Conservation (phyloP, 2,113 vertebrate genomes). For the Pangasianodon hypophthalmus region DNA sequence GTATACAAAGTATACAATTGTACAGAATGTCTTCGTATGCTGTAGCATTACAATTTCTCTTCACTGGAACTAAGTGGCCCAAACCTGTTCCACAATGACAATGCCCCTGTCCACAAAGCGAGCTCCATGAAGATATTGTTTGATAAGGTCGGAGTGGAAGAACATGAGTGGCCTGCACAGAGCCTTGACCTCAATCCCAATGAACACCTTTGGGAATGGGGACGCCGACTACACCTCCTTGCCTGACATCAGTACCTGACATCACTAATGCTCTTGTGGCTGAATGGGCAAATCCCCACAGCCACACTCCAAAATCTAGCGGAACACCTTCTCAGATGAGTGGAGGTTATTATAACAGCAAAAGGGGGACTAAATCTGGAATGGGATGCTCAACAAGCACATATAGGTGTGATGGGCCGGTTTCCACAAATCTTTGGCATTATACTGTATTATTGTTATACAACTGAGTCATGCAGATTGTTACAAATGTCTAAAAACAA, state of each 20-base stretch:
- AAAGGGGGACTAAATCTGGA: not conserved
- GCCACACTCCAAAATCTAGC: not conserved
- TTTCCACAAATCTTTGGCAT: not conserved
- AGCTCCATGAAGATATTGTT: not conserved
- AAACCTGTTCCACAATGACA: not conserved
- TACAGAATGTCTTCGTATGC: not conserved
- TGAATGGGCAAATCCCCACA: not conserved
- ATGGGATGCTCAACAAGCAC: not conserved
- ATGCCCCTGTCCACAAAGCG: not conserved
- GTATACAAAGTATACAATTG: accelerated
- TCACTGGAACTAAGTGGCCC: not conserved
- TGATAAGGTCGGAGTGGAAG: not conserved
- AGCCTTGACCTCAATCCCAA: not conserved
- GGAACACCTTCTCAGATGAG: not conserved
- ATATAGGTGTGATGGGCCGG: not conserved
- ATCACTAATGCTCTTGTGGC: not conserved
- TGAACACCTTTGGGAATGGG: not conserved
- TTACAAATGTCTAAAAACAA: not conserved
- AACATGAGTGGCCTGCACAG: not conserved
- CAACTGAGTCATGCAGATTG: not conserved
- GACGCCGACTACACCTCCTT: no score
- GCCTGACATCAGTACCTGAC: no score
- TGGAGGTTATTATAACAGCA: not conserved
- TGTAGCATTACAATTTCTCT: not conserved
- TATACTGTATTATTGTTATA: not conserved